phyloP scores from a whole-genome alignment of 1,140 invertebrate genomes.

The Pantala flavescens region DNA sequence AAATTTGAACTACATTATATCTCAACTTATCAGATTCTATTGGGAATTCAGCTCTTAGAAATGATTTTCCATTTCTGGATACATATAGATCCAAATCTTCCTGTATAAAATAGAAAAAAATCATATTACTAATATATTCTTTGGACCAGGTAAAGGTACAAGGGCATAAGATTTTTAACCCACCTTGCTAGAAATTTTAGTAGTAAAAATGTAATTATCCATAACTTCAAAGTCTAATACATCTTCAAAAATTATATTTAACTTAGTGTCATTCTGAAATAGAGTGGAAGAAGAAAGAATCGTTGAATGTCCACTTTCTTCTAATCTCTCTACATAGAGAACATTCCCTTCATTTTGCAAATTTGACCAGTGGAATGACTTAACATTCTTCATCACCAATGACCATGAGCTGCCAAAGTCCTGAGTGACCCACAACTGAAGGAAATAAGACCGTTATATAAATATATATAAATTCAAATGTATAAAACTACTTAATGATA shows the following conservation, averaged over 20 bases:
- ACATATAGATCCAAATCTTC: slow-evolving; percentile 40
- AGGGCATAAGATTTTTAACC: no score
- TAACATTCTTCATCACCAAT: no score
- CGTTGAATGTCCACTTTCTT: slow-evolving; percentile 47
- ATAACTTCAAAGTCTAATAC: slow-evolving; percentile 72
- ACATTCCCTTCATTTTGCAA: neutral
- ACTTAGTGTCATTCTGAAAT: slow-evolving; percentile 31
- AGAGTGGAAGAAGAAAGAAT: slow-evolving; percentile 44
- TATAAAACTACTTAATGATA: no score
- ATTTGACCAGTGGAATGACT: no score
- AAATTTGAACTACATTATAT: slow-evolving; percentile 75
- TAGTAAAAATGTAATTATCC: slow-evolving; percentile 73
- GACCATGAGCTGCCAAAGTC: no score
- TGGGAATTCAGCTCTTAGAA: slow-evolving; percentile 63
- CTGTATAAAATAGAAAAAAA: no score
- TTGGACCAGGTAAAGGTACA: no score
- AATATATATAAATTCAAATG: no score
- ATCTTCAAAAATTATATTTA: slow-evolving; percentile 47
- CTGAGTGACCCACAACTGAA: no score
- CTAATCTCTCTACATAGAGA: slow-evolving; percentile 58
- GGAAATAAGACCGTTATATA: no score
- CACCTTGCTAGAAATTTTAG: no score
- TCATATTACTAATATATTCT: no score
- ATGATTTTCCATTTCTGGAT: slow-evolving; percentile 58
- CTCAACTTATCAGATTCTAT: slow-evolving; percentile 67